These are phyloP conservation scores for Megaceryle torquata DNA, from an alignment of 2,113 vertebrate species.

Conservation along the genomic window DNA sequence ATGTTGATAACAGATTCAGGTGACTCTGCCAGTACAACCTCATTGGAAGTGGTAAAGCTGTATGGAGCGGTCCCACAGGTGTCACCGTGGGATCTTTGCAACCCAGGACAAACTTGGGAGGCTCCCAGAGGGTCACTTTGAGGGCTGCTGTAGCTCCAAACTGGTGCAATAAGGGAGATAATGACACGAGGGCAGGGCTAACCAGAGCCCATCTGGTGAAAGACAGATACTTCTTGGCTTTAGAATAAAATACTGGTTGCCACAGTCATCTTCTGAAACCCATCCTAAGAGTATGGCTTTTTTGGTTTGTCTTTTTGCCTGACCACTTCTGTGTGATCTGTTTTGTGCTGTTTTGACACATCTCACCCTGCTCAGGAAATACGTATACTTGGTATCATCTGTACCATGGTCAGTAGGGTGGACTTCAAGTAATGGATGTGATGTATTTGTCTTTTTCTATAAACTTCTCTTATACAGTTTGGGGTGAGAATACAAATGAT, in stretches of 20 bases:
- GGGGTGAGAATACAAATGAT: not conserved
- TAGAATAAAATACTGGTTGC: not conserved
- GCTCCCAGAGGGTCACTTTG: rapidly evolving
- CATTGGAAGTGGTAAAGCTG: not conserved
- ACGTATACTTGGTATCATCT: not conserved
- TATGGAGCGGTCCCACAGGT: not conserved
- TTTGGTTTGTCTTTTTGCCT: not conserved
- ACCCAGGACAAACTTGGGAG: not conserved
- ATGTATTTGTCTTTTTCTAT: not conserved
- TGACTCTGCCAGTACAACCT: not conserved
- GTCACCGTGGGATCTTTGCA: not conserved
- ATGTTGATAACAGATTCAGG: not conserved
- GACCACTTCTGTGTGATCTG: not conserved
- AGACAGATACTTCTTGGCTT: not conserved
- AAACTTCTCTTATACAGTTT: not conserved
- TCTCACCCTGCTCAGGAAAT: not conserved
- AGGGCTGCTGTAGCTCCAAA: not conserved
- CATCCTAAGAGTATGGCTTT: not conserved
- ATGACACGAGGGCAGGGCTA: not conserved
- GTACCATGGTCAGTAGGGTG: not conserved
- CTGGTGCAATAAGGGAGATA: not conserved
- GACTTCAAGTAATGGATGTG: not conserved
- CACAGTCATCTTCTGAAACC: not conserved
- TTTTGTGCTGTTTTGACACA: not conserved
- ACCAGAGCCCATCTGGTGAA: rapidly evolving